Percentiles rank a stretch among this genome's conserved stretches.
Evolutionary conservation across 2,797 vertebrate species (phyloP).

Genomic region (Limosa lapponica): DNA sequence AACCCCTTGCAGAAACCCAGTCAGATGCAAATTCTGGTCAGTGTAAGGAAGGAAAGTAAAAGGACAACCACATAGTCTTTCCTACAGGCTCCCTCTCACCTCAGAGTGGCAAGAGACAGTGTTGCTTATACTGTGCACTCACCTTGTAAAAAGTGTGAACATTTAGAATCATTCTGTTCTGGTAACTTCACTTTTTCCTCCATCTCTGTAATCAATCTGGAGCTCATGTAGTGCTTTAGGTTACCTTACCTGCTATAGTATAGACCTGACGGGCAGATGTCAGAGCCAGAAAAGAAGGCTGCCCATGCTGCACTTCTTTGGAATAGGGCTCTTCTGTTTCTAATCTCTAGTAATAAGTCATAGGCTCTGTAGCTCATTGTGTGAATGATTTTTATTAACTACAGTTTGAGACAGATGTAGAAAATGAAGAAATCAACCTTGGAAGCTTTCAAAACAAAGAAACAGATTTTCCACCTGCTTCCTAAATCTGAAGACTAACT

Average conservation of each 20-base stretch:
- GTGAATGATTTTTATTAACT: not conserved
- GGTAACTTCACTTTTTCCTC: not conserved
- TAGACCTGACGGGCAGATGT: rapidly evolving
- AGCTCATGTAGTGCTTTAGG: not conserved
- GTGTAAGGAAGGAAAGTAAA: not conserved
- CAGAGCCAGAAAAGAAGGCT: not conserved
- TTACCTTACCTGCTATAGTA: not conserved
- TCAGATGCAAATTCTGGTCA: not conserved
- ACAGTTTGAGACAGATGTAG: not conserved
- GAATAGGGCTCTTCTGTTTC: not conserved
- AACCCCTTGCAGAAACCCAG: not conserved
- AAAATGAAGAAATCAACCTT: not conserved
- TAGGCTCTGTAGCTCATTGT: not conserved
- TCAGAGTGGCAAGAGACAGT: not conserved
- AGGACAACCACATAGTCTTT: not conserved
- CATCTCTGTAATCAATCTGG: not conserved
- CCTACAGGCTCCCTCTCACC: not conserved
- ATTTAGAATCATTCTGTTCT: not conserved
- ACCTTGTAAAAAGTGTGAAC: not conserved
- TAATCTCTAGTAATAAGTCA: not conserved
- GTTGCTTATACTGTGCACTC: not conserved
- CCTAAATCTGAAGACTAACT: not conserved
- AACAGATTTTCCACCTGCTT: not conserved
- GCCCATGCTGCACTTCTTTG: not conserved
- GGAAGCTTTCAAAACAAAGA: not conserved